phyloP scores from a whole-genome alignment of 1,140 invertebrate species.

The Chrysopa pallens region DNA sequence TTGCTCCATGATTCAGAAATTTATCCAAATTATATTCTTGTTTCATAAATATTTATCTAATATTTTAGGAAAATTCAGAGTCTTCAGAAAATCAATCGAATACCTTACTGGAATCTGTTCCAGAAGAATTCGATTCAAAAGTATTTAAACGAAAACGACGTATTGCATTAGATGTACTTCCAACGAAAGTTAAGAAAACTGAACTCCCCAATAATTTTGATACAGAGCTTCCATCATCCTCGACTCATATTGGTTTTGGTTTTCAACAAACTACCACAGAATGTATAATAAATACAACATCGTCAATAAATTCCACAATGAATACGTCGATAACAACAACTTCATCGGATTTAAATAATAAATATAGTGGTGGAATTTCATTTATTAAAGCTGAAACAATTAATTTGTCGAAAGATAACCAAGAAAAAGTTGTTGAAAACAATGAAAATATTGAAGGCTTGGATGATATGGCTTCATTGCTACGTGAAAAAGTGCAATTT shows the following conservation, averaged over 20 bases:
- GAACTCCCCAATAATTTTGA: constrained; percentile 5
- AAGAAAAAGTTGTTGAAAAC: constrained; percentile 2
- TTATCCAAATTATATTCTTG: too few relatives aligned
- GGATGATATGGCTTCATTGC: constrained; percentile 10
- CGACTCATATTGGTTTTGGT: constrained; percentile 11
- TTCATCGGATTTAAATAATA: constrained; percentile 10
- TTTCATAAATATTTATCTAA: too few relatives aligned
- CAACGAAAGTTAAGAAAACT: constrained; percentile 10
- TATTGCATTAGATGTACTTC: constrained; percentile 9
- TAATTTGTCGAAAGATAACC: constrained; percentile 1
- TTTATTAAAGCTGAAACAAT: constrained; percentile 24
- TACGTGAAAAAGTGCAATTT: constrained; percentile 39
- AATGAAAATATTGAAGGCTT: constrained; percentile 7
- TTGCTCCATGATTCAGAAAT: too few relatives aligned
- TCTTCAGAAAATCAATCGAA: too few relatives aligned
- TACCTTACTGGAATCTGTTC: background rate
- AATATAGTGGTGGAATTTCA: constrained; percentile 17
- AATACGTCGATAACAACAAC: constrained; percentile 15
- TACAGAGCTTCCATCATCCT: background rate
- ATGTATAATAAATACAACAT: constrained; percentile 18
- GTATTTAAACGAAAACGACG: constrained; percentile 20
- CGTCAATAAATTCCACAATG: constrained; percentile 7
- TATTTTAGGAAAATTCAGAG: too few relatives aligned
- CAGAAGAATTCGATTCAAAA: constrained; percentile 14
- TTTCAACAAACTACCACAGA: constrained; percentile 20